Evolutionary conservation across 2,797 vertebrate species (phyloP).

Genomic region (Chaetophractus vellerosus): DNA sequence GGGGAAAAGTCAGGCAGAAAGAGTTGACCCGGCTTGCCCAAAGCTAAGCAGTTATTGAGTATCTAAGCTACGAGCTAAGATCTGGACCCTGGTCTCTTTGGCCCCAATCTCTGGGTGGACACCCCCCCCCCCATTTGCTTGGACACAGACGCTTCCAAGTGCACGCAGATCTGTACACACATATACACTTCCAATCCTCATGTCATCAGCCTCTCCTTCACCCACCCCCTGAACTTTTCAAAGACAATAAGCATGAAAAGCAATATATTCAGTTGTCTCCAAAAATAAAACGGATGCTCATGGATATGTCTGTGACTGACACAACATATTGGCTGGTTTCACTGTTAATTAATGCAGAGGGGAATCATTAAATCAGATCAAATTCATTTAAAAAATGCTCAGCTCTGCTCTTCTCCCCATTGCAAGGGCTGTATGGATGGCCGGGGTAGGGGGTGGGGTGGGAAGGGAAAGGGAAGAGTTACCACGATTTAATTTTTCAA

Average conservation of each 20-base stretch:
- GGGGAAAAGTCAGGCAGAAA: neutral
- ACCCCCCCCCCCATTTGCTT: accelerated
- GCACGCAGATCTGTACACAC: neutral
- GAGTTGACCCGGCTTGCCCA: neutral
- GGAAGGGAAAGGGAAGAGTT: slow-evolving; percentile 60
- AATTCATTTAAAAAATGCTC: slow-evolving; percentile 72
- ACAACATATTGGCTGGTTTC: slow-evolving; percentile 31
- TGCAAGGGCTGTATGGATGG: neutral
- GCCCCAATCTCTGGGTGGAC: neutral
- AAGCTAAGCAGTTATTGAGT: neutral
- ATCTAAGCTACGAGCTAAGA: no score
- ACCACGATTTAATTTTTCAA: slow-evolving; percentile 87
- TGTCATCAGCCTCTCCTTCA: neutral
- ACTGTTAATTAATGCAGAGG: slow-evolving; percentile 81
- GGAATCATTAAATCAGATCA: slow-evolving; percentile 81
- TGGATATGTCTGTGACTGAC: slow-evolving; percentile 48
- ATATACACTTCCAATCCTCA: accelerated
- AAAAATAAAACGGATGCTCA: neutral
- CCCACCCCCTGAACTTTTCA: slow-evolving; percentile 3
- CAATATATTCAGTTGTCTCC: neutral
- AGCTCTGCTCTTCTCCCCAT: neutral
- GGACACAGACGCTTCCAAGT: neutral
- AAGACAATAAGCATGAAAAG: neutral
- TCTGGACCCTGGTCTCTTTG: neutral
- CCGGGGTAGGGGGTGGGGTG: neutral